Conservation (phyloP, 2,113 vertebrate species). For the Pyrgilauda ruficollis region DNA sequence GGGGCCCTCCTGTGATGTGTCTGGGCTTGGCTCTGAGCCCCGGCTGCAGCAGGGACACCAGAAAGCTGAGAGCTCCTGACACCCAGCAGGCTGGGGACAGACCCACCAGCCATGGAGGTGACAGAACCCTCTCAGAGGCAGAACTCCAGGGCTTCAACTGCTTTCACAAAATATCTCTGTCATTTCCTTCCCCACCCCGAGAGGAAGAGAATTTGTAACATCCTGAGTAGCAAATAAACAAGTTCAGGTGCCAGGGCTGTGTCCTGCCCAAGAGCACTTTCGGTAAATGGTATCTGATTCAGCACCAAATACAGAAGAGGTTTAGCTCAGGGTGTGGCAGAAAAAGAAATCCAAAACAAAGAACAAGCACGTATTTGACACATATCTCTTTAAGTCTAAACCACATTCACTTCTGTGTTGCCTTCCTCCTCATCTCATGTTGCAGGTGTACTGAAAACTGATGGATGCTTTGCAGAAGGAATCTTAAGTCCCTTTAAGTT, state of each 20-base stretch:
- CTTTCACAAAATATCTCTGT: neutral
- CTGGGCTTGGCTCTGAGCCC: neutral
- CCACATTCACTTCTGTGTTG: neutral
- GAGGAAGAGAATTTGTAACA: conserved; percentile 32
- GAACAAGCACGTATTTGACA: neutral
- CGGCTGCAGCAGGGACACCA: neutral
- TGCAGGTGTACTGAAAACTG: neutral
- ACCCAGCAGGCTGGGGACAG: neutral
- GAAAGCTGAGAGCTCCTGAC: neutral
- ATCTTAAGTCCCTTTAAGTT: neutral
- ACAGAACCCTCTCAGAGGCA: neutral
- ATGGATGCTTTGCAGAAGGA: neutral
- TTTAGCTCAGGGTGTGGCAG: conserved; percentile 28
- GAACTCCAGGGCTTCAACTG: neutral
- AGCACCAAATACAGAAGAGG: neutral
- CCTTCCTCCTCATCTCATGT: neutral
- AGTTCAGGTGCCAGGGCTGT: neutral
- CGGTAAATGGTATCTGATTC: neutral
- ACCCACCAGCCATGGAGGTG: neutral
- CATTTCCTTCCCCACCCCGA: neutral
- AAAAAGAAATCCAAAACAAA: neutral
- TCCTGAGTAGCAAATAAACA: conserved; percentile 35
- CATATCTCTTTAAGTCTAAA: neutral
- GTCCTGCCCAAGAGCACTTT: neutral
- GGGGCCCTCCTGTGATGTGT: neutral